Conservation (phyloP, 2,797 vertebrate genomes). For the Sciurus vulgaris region DNA sequence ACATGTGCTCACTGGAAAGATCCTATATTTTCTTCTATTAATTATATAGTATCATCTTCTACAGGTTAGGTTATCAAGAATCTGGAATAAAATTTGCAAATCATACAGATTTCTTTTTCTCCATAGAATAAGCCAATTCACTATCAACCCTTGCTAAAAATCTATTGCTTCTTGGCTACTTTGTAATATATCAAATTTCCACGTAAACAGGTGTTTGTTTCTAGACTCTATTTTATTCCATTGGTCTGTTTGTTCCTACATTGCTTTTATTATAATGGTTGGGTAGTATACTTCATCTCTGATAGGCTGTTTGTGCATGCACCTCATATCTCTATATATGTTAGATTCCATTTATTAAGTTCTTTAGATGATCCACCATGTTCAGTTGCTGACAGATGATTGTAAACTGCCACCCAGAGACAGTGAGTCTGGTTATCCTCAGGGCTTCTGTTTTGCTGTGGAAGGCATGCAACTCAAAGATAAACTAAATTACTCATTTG, state of each 20-base stretch:
- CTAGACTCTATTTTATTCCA: slow-evolving; percentile 30
- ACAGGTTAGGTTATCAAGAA: slow-evolving; percentile 24
- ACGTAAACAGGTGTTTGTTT: background rate
- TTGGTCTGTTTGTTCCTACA: background rate
- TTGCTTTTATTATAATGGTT: slow-evolving; percentile 3
- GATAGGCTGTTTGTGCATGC: background rate
- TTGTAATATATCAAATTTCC: background rate
- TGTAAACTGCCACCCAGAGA: slow-evolving; percentile 43
- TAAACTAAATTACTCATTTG: background rate
- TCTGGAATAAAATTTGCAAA: slow-evolving; percentile 40
- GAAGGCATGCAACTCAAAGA: background rate
- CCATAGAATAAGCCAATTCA: slow-evolving; percentile 16
- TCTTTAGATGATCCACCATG: background rate
- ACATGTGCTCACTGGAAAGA: slow-evolving; percentile 29
- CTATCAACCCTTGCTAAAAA: slow-evolving; percentile 19
- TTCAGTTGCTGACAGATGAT: background rate
- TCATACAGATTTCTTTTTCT: slow-evolving; percentile 26
- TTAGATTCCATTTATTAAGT: slow-evolving; percentile 22
- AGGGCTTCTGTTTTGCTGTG: slow-evolving; percentile 13
- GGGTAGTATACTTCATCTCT: slow-evolving; percentile 11
- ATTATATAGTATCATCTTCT: background rate
- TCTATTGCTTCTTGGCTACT: background rate
- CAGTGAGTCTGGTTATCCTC: background rate
- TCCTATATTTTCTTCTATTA: slow-evolving; percentile 39
- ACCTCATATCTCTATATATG: background rate